A percentile compares a stretch with the other conserved stretches of the same genome.
These are phyloP conservation scores for Ceratina calcarata DNA, from an alignment of 1,140 invertebrate genomes.

Conservation along the genomic window DNA sequence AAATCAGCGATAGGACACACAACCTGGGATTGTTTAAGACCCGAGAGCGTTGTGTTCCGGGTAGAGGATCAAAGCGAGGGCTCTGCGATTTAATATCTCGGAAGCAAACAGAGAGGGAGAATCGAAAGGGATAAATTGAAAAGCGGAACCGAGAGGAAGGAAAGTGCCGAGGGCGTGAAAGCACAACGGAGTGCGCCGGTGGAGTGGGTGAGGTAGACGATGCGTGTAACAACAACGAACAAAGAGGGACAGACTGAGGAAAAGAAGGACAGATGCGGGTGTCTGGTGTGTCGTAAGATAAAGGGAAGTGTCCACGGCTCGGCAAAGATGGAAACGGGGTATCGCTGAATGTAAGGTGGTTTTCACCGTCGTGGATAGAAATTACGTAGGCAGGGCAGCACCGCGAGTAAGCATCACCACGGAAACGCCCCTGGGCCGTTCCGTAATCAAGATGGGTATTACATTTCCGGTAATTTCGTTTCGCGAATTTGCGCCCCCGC, in stretches of 20 bases:
- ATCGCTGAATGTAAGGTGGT: conserved; percentile 28
- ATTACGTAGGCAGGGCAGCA: conserved; percentile 46
- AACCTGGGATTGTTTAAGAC: conserved; percentile 1
- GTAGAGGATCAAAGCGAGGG: conserved; percentile 36
- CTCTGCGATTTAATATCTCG: conserved; percentile 44
- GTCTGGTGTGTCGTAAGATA: conserved; percentile 35
- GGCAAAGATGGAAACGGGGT: conserved; percentile 1
- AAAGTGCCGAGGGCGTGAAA: conserved; percentile 38
- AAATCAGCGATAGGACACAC: conserved; percentile 11
- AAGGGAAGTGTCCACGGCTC: conserved; percentile 32
- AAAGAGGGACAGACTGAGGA: neutral
- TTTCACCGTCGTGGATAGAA: conserved; percentile 25
- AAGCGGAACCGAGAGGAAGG: conserved; percentile 28
- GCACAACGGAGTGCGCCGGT: neutral
- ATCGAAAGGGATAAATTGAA: conserved; percentile 57
- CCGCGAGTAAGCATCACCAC: conserved; percentile 40
- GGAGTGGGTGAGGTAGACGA: conserved; percentile 5
- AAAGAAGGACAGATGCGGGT: neutral
- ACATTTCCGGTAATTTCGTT: conserved; percentile 49
- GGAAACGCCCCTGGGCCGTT: conserved; percentile 44
- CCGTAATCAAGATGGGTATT: conserved; percentile 52
- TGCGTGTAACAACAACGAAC: conserved; percentile 8
- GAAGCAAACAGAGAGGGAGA: conserved; percentile 27
- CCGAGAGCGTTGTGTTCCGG: conserved; percentile 16
- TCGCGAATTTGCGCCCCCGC: conserved; percentile 32